A percentile compares a stretch with the other conserved stretches of the same genome.
Conservation (phyloP, 35 echinoderm and acorn worm species). For the Ptychodera flava region DNA sequence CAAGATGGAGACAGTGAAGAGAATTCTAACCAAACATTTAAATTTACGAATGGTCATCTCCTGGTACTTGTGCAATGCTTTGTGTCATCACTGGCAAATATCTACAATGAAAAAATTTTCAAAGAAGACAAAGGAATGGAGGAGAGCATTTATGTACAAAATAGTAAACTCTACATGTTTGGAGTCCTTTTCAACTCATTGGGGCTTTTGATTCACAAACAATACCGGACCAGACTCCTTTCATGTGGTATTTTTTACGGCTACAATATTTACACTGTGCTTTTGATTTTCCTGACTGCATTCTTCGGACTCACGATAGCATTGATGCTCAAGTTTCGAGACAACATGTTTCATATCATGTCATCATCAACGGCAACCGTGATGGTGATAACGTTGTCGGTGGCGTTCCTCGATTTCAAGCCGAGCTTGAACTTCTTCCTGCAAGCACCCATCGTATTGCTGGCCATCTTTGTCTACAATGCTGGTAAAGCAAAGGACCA, state of each 20-base stretch:
- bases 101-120: slow-evolving; percentile 99
- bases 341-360: slow-evolving; percentile 96
- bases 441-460: slow-evolving; percentile 74
- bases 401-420: slow-evolving; percentile 53
- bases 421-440: slow-evolving; percentile 84
- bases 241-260: slow-evolving; percentile 78
- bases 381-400: slow-evolving; percentile 57
- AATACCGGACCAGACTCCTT: slow-evolving; percentile 34
- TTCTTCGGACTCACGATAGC: slow-evolving; percentile 69
- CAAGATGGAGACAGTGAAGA: neutral
- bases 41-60: slow-evolving; percentile 27
- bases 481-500: slow-evolving; percentile 15
- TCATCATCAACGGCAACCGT: slow-evolving; percentile 61
- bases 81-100: slow-evolving; percentile 71
- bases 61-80: slow-evolving; percentile 68
- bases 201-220: slow-evolving; percentile 31
- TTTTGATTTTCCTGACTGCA: slow-evolving; percentile 64
- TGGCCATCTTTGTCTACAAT: slow-evolving; percentile 87
- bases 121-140: slow-evolving; percentile 68
- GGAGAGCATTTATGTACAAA: slow-evolving; percentile 86
- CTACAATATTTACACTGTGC: slow-evolving; percentile 47
- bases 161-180: slow-evolving; percentile 82
- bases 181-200: slow-evolving; percentile 74
- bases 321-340: slow-evolving; percentile 68
- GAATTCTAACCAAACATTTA: slow-evolving; percentile 6